Base-by-base conservation (phyloP, 2,113 vertebrate genomes). In the Aramus guarauna region DNA sequence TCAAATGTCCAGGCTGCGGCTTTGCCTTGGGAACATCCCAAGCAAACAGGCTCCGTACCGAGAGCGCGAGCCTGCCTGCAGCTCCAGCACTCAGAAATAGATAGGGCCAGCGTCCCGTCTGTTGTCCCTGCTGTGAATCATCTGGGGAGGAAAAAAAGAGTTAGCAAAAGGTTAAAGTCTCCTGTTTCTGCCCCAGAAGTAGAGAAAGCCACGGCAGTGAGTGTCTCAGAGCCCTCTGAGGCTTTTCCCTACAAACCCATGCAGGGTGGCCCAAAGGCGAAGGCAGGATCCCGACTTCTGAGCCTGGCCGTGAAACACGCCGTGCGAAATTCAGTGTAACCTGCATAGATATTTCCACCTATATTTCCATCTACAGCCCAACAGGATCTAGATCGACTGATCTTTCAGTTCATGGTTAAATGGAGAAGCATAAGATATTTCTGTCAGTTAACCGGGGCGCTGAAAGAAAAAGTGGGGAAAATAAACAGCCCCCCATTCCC, bases 251-350 rank as follows among this genome's bases (percentile, higher is more conserved):
- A 27, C 4, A 3, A 52, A 39, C 14, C 21, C 27, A 2, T 18
- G 15, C 11, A 18, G 10, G 9, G 4, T 37, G 12, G 32, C 60
- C 48, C n/a, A 53, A 77, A 88, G 66, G 8, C 0, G 0, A 62
- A 66, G 45, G 52, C 60, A 86, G 55, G 27, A 39, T 56, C 34
- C 43, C 78, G 47, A 32, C 36, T 41, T 81, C 45, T 64, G 36
- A 63, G 53, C 34, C 20, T 0, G 1, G 15, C 1, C 1, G 58
- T 47, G 84, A 39, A 43, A 64, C 34, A 60, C 9, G 14, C 22
- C 1, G 2, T 19, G 75, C 73, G 78, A 56, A 68, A 24, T 21
- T 47, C 52, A 41, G 22, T 34, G 53, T 11, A 50, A 19, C 2
- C 1, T 56, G 30, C 47, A 27, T 5, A 23, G 60, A 9, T 10